Percentiles rank a stretch among this genome's conserved stretches.
Evolutionary conservation across 2,888 invertebrate species (phyloP).

Genomic region (Mycogona germanica): DNA sequence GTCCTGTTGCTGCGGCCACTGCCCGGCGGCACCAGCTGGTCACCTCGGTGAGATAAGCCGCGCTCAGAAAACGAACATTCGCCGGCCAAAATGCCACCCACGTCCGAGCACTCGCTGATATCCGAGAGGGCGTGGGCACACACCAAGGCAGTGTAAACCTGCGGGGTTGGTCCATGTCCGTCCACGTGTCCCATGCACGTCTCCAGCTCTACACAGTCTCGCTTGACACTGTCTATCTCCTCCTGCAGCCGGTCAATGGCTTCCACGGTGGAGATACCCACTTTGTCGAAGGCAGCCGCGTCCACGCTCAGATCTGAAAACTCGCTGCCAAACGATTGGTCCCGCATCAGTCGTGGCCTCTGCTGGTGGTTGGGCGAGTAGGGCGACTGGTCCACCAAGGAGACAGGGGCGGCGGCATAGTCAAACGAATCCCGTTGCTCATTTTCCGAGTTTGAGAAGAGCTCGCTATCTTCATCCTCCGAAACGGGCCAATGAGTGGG

Average conservation of each 20-base stretch:
- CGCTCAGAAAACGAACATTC: too few relatives aligned
- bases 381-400: neutral
- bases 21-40: neutral
- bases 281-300: conserved; percentile 20
- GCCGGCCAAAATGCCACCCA: neutral
- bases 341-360: conserved; percentile 17
- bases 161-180: conserved; percentile 12
- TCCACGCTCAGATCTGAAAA: conserved; percentile 29
- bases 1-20: neutral
- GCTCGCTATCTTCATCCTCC: neutral
- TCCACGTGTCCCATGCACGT: conserved; percentile 28
- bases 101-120: conserved; percentile 7
- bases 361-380: neutral
- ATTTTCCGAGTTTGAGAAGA: neutral
- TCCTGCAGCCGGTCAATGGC: conserved; percentile 27
- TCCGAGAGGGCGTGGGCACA: conserved; percentile 12
- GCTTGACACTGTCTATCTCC: conserved; percentile 28
- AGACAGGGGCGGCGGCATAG: neutral
- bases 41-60: neutral
- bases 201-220: conserved; percentile 28
- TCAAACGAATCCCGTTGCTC: neutral
- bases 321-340: conserved; percentile 28
- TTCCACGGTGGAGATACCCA: conserved; percentile 25
- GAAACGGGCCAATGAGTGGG: neutral
- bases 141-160: conserved; percentile 3